A percentile compares a stretch with the other conserved stretches of the same genome.
These are phyloP conservation scores for Hypomesus transpacificus DNA, from an alignment of 2,113 vertebrate species.

Conservation along the genomic window DNA sequence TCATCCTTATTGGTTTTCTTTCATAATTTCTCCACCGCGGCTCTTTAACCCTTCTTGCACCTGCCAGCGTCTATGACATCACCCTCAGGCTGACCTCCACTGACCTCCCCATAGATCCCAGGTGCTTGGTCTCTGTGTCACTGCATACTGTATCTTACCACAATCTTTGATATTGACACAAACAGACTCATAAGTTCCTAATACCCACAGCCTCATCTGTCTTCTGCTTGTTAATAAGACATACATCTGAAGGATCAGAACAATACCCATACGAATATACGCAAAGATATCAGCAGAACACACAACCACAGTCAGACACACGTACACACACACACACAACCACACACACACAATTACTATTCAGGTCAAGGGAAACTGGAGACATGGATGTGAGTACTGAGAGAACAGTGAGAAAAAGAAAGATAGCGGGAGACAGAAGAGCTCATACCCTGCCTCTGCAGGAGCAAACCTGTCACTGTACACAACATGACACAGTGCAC, in stretches of 20 bases:
- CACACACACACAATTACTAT: slow-evolving; percentile 55
- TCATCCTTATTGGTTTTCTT: slow-evolving; percentile 54
- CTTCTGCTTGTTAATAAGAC: background rate
- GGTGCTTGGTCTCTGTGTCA: background rate
- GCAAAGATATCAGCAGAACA: slow-evolving; percentile 7
- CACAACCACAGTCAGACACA: background rate
- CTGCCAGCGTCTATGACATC: slow-evolving; percentile 5
- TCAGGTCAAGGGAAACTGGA: slow-evolving; percentile 61
- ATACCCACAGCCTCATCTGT: background rate
- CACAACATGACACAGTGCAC: background rate
- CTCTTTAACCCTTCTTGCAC: slow-evolving; percentile 36
- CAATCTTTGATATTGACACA: slow-evolving; percentile 3
- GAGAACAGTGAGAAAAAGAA: slow-evolving; percentile 30
- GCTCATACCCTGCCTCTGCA: slow-evolving; percentile 5
- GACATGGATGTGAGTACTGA: slow-evolving; percentile 41
- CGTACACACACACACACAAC: slow-evolving; percentile 12
- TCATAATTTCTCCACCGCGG: slow-evolving; percentile 19
- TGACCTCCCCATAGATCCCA: slow-evolving; percentile 11
- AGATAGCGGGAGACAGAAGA: slow-evolving; percentile 30
- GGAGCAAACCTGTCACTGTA: slow-evolving; percentile 26
- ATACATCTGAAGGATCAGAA: background rate
- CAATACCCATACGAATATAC: slow-evolving; percentile 13
- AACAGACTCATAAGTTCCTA: background rate
- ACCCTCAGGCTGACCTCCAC: slow-evolving; percentile 1
- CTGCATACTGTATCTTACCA: background rate